Conservation (phyloP, 2,113 vertebrate species). For the Myotis yumanensis region DNA sequence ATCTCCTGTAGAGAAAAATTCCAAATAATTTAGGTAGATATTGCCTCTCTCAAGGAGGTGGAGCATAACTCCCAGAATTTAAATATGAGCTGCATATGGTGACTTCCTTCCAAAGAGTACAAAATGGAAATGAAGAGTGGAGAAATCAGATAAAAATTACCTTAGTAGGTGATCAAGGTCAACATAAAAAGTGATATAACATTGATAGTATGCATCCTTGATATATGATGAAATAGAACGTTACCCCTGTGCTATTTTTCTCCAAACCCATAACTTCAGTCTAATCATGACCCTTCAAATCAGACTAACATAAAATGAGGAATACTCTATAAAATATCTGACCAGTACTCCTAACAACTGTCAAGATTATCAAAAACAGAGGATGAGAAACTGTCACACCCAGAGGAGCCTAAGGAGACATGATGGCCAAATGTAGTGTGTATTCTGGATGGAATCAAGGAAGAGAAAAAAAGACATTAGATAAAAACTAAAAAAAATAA, state of each 20-base stretch:
- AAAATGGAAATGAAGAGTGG: background rate
- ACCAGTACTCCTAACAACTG: background rate
- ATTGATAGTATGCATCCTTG: background rate
- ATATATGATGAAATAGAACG: background rate
- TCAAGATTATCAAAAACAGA: background rate
- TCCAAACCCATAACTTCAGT: background rate
- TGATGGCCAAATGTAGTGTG: background rate
- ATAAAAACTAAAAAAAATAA: background rate
- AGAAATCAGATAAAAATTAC: background rate
- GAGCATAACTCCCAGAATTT: background rate
- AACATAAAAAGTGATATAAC: background rate
- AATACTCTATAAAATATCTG: background rate
- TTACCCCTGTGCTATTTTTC: background rate
- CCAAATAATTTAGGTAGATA: background rate
- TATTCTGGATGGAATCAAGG: background rate
- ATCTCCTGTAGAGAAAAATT: background rate
- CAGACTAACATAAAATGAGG: background rate
- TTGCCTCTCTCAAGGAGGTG: background rate
- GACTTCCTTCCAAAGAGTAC: background rate
- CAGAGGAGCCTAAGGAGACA: background rate
- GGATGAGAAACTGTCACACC: background rate
- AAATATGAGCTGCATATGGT: background rate
- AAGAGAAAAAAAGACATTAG: background rate
- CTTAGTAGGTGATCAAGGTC: background rate
- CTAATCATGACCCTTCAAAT: background rate